A percentile compares a stretch with the other conserved stretches of the same genome.
phyloP scores from a whole-genome alignment of 2,888 invertebrate species.

The Brachylomia viminalis region DNA sequence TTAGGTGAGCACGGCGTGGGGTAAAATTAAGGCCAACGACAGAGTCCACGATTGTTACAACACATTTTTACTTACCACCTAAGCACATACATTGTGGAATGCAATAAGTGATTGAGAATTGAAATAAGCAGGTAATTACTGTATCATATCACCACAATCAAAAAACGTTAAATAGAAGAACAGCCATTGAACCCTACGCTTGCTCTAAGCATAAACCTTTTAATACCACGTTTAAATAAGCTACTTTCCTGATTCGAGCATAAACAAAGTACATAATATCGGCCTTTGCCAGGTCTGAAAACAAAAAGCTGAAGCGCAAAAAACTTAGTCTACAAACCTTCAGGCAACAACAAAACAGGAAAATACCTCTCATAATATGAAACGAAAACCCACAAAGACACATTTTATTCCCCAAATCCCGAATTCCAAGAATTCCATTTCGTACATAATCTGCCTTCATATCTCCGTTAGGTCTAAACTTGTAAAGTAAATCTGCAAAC shows the following conservation, averaged over 20 bases:
- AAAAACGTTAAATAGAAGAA: not conserved
- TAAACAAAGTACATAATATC: not conserved
- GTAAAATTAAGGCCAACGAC: no score
- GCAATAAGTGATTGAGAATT: no score
- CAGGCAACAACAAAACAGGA: constrained; percentile 16
- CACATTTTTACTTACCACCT: no score
- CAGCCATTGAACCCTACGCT: no score
- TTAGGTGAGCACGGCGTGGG: not conserved
- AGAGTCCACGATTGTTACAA: no score
- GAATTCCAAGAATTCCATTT: constrained; percentile 52
- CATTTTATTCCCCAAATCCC: constrained; percentile 49
- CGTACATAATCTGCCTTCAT: constrained; percentile 51
- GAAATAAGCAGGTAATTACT: not conserved
- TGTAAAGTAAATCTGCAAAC: constrained; percentile 65
- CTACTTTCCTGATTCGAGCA: not conserved
- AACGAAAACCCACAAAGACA: constrained; percentile 46
- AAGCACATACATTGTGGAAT: no score
- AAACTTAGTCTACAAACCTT: not conserved
- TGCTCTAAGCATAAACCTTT: not conserved
- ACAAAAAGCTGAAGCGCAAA: not conserved
- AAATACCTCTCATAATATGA: constrained; percentile 27
- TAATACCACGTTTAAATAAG: not conserved
- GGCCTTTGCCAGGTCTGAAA: not conserved
- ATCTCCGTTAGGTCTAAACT: constrained; percentile 63
- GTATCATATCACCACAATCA: not conserved